Conservation (phyloP, 2,113 vertebrate species). For the Galbula dea region DNA sequence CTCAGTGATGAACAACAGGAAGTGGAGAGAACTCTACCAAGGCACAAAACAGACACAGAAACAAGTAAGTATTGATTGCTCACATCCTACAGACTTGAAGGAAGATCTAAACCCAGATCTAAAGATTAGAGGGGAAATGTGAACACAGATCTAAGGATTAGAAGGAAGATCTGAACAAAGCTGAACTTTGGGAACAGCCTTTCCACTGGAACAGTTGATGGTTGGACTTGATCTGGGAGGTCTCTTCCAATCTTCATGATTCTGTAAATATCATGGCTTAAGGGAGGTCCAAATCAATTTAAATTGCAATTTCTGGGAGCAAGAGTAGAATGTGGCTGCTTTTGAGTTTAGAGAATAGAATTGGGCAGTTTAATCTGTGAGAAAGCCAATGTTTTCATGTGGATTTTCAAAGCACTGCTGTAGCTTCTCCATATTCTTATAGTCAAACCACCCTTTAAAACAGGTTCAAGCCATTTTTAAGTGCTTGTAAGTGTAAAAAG, state of each 20-base stretch:
- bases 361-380: background rate
- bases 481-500: background rate
- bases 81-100: background rate
- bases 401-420: background rate
- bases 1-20: conserved; percentile 10
- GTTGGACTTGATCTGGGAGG: too few species aligned
- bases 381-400: background rate
- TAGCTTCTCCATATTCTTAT: background rate
- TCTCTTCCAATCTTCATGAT: too few species aligned
- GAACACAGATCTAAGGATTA: background rate
- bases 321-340: background rate
- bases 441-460: background rate
- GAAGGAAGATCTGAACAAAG: background rate
- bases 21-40: background rate
- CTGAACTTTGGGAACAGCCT: background rate
- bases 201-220: background rate
- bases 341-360: background rate
- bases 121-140: background rate
- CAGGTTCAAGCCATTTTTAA: background rate
- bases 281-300: background rate
- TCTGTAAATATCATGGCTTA: too few species aligned
- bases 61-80: background rate
- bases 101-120: background rate
- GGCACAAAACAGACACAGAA: conserved; percentile 2
- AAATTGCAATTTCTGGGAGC: background rate